phyloP scores from a whole-genome alignment of 2,113 vertebrate genomes.

The Pachyramphus minor region DNA sequence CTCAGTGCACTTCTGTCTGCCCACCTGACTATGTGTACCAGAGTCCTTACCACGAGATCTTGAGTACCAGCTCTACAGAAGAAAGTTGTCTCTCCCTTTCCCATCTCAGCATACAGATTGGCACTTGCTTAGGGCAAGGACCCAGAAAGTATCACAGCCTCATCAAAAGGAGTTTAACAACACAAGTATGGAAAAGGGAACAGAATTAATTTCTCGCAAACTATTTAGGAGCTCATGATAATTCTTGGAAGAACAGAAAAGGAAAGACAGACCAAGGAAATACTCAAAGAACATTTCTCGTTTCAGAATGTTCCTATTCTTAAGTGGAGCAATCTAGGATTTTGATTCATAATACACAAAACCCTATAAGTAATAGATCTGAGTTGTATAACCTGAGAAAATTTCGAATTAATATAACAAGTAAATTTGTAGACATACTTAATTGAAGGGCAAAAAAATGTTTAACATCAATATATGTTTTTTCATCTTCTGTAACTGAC shows the following conservation, averaged over 20 bases:
- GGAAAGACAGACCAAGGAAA: neutral
- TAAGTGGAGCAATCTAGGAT: neutral
- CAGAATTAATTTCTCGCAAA: neutral
- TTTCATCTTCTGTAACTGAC: neutral
- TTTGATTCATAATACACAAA: neutral
- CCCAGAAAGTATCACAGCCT: neutral
- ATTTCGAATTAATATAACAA: neutral
- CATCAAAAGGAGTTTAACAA: neutral
- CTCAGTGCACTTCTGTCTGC: neutral
- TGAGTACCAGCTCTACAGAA: neutral
- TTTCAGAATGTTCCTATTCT: neutral
- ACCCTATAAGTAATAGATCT: neutral
- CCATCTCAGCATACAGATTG: neutral
- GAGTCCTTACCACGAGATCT: neutral
- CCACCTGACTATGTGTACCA: accelerated
- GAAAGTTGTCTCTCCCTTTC: neutral
- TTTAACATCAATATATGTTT: neutral
- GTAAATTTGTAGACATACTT: neutral
- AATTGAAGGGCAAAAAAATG: neutral
- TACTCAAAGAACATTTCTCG: neutral
- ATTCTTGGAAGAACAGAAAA: neutral
- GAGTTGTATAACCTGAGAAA: neutral
- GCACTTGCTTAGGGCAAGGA: neutral
- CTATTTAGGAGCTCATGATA: neutral
- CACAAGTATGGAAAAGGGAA: neutral